Conservation (phyloP, 2,888 invertebrate species). For the Maniola hyperantus region DNA sequence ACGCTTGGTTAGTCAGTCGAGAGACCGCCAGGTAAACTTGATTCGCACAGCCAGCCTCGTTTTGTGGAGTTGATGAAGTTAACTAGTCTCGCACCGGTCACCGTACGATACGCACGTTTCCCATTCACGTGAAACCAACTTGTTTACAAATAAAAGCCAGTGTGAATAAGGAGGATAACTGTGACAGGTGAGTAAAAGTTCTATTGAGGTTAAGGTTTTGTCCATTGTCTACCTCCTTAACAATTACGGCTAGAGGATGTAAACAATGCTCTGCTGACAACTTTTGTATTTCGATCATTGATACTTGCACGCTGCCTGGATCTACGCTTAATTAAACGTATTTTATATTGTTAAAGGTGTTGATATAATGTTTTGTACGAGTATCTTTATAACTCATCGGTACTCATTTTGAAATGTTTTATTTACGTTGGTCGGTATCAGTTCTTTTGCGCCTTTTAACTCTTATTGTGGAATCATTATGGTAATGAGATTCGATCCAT, state of each 20-base stretch:
- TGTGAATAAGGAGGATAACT: conserved; percentile 65
- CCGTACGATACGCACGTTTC: conserved; percentile 57
- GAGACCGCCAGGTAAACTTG: conserved; percentile 60
- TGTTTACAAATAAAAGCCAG: conserved; percentile 73
- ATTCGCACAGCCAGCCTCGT: conserved; percentile 56
- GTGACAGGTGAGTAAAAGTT: conserved; percentile 68
- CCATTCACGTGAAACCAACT: conserved; percentile 43
- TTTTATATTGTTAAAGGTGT: conserved; percentile 18
- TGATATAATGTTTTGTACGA: neutral
- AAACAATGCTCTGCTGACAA: conserved; percentile 58
- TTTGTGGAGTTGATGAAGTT: conserved; percentile 24
- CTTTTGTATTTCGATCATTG: conserved; percentile 53
- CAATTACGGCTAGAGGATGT: conserved; percentile 39
- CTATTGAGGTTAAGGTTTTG: conserved; percentile 63
- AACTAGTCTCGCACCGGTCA: conserved; percentile 63
- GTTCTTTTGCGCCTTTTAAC: neutral
- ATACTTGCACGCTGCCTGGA: conserved; percentile 25
- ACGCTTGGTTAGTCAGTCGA: conserved; percentile 41
- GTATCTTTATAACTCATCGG: conserved; percentile 3
- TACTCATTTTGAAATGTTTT: neutral
- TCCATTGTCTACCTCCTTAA: conserved; percentile 35
- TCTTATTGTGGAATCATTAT: conserved; percentile 1
- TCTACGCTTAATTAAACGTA: conserved; percentile 45
- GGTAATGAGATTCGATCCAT: conserved; percentile 32
- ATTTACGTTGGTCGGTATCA: neutral